Evolutionary conservation across 2,888 invertebrate species (phyloP), one percentile per base, ranked within the genome.

Genomic region (Hyalella azteca): DNA sequence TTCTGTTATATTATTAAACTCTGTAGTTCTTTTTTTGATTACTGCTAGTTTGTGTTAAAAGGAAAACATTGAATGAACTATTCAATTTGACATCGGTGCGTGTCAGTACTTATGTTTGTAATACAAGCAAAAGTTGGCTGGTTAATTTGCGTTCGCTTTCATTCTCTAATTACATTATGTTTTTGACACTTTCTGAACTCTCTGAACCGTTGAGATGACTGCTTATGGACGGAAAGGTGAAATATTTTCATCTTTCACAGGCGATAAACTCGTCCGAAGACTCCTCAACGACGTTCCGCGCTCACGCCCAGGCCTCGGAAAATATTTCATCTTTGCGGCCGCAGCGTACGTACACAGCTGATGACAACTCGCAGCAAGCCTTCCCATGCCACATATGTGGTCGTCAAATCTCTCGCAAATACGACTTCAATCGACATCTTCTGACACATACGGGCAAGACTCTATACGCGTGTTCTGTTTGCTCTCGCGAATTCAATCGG

Each of bases 381-480:
- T 78, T 76, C 80, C 50, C 54, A 76, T 82, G 82, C 77, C 73
- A 77, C 22, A 77, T 78, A 78, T 82, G 82, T 75, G 78, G 82
- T 50, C 82, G 82, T 45, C 76, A 60, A 29, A 73, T 80, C 54
- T 39, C 78, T 75, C 82, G 82, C 48, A 82, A 82, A 60, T 75
- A 79, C 19, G 82, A 82, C 50, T 78, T 78, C 59, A 78, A 82
- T 36, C 79, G 82, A 40, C 82, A 82, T 73, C 76, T 80, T 78
- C 78, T 82, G 78, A 82, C 82, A 22, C 82, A 82, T 60, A 78
- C 80, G 32, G 82, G 82, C 39, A 76, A 75, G 49, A 80, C 80
- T 7, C 82, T 80, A n/a, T 80, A 80, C 60, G 66, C 80, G 48
- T 82, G 82, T 45, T 79, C 82, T 11, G 78, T 78, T 76, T 82